Evolutionary conservation across 2,888 invertebrate species (phyloP).

Genomic region (Tenthredo notha): DNA sequence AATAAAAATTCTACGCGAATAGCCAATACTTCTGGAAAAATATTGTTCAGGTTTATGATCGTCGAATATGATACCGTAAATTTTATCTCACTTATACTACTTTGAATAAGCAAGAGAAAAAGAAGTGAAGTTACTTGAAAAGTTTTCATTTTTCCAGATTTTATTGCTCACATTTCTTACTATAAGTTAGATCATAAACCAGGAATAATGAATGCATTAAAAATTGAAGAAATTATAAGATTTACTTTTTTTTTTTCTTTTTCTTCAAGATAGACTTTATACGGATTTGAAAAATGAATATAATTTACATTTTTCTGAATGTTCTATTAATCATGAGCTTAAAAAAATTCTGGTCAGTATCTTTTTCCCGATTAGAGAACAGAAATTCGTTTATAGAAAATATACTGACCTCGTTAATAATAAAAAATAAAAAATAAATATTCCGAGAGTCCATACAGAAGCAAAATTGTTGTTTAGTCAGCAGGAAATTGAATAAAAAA

Average conservation of each 20-base stretch:
- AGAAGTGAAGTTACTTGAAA: neutral
- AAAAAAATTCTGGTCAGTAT: neutral
- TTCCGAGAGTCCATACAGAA: neutral
- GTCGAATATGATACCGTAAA: neutral
- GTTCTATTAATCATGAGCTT: neutral
- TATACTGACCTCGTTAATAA: neutral
- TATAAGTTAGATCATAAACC: neutral
- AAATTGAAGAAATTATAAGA: neutral
- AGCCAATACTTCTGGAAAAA: neutral
- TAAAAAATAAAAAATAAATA: neutral
- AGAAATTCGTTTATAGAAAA: neutral
- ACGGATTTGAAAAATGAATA: neutral
- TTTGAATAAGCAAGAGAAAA: neutral
- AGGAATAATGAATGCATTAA: neutral
- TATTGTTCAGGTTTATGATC: neutral
- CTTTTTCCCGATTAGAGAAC: neutral
- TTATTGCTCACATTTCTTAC: neutral
- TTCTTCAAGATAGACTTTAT: neutral
- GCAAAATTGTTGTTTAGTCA: constrained; percentile 6
- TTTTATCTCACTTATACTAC: neutral
- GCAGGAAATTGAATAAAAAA: neutral
- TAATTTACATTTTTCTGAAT: neutral
- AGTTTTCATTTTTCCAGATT: neutral
- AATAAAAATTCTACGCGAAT: neutral
- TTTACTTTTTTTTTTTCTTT: neutral